Conservation (phyloP, 1,140 invertebrate genomes). For the Popillia japonica region DNA sequence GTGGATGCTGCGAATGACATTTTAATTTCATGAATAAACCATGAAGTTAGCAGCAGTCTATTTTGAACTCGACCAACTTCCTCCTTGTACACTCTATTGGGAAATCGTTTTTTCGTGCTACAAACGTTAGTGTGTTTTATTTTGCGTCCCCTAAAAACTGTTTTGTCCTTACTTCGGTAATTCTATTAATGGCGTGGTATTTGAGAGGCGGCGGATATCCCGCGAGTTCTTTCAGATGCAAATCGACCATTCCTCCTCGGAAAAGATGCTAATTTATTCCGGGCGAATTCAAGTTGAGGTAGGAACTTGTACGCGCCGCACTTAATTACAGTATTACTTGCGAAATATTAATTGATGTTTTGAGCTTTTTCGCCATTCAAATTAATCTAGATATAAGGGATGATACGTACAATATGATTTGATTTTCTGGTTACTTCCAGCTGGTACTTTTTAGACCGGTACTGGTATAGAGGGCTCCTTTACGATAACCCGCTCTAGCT, state of each 20-base stretch:
- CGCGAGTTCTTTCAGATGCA: not conserved
- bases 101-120: not conserved
- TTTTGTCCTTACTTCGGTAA: not conserved
- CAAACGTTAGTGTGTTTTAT: too few species aligned
- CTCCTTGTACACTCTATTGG: not conserved
- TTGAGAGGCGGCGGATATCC: not conserved
- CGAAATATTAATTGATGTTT: too few species aligned
- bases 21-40: constrained; percentile 5
- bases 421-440: not conserved
- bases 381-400: not conserved
- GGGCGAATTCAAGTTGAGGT: not conserved
- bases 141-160: not conserved
- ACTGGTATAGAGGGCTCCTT: not conserved
- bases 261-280: not conserved
- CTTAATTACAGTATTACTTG: too few species aligned
- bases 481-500: not conserved
- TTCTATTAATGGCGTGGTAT: not conserved
- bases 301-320: too few species aligned
- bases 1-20: not conserved
- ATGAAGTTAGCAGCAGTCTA: not conserved
- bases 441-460: not conserved
- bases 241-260: not conserved
- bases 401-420: not conserved
- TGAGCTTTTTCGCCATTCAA: too few species aligned
- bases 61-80: not conserved